Percentiles rank a stretch among this genome's conserved stretches.
phyloP scores from a whole-genome alignment of 2,113 vertebrate species.

The Clarias magur region DNA sequence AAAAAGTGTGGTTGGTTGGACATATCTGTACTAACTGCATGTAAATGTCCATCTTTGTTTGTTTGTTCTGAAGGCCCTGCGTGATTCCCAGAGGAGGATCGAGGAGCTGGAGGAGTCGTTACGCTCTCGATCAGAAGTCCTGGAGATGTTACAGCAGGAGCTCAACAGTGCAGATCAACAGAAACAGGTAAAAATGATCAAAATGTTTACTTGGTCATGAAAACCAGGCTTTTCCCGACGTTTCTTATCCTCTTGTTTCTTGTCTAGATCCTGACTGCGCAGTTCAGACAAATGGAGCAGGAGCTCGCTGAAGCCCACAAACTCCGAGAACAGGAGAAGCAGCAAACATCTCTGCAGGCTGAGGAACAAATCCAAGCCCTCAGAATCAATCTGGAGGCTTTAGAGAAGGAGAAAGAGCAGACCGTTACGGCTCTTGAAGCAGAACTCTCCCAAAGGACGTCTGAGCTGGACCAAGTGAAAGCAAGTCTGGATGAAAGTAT shows the following conservation, averaged over 20 bases:
- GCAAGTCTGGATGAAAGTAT: constrained; percentile 63
- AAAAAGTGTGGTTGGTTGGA: no score
- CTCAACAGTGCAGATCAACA: constrained; percentile 79
- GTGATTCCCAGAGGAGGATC: constrained; percentile 73
- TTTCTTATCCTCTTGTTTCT: constrained; percentile 5
- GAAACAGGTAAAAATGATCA: constrained; percentile 80
- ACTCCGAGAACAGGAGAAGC: constrained; percentile 71
- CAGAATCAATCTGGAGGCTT: constrained; percentile 61
- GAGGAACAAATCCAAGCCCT: constrained; percentile 57
- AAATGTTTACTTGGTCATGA: background rate
- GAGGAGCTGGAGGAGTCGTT: constrained; percentile 84
- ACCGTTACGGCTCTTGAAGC: constrained; percentile 28
- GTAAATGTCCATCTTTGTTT: background rate
- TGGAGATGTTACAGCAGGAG: constrained; percentile 88
- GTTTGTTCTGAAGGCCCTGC: constrained; percentile 71
- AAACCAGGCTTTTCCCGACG: background rate
- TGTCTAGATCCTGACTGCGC: constrained; percentile 77
- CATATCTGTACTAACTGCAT: background rate
- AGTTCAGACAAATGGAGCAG: constrained; percentile 81
- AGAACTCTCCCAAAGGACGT: constrained; percentile 32
- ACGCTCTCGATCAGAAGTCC: constrained; percentile 76
- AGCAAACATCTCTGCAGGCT: constrained; percentile 60
- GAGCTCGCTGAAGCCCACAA: constrained; percentile 70
- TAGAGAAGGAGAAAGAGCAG: constrained; percentile 53
- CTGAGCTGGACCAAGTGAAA: constrained; percentile 61